phyloP scores from a whole-genome alignment of 2,113 vertebrate genomes.

The Tetrao urogallus region DNA sequence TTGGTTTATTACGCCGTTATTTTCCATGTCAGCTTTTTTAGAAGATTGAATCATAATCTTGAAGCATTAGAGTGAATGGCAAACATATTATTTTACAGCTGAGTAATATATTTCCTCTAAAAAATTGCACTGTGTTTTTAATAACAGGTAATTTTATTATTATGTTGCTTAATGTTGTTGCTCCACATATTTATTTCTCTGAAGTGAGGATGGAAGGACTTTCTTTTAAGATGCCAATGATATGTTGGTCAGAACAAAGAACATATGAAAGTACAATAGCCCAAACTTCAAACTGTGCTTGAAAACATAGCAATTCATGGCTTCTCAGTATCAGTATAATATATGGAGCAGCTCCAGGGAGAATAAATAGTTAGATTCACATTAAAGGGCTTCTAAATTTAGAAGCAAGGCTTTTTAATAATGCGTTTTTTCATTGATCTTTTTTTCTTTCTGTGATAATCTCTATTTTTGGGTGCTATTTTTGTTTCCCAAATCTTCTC shows the following conservation, averaged over 20 bases:
- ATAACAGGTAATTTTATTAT: slow-evolving; percentile 82
- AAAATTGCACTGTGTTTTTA: slow-evolving; percentile 76
- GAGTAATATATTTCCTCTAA: slow-evolving; percentile 74
- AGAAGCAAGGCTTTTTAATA: slow-evolving; percentile 31
- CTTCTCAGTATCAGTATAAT: slow-evolving; percentile 69
- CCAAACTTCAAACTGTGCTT: slow-evolving; percentile 48
- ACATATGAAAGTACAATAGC: slow-evolving; percentile 58
- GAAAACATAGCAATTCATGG: slow-evolving; percentile 64
- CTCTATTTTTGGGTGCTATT: slow-evolving; percentile 29
- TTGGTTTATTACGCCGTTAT: slow-evolving; percentile 83
- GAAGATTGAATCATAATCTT: slow-evolving; percentile 80
- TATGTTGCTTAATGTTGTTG: slow-evolving; percentile 74
- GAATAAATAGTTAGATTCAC: slow-evolving; percentile 55
- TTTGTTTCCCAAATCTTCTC: slow-evolving; percentile 45
- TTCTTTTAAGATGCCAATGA: slow-evolving; percentile 64
- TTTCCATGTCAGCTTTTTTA: slow-evolving; percentile 85
- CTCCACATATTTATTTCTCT: slow-evolving; percentile 72
- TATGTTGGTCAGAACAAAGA: slow-evolving; percentile 58
- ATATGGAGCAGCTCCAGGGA: slow-evolving; percentile 60
- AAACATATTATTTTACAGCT: slow-evolving; percentile 79
- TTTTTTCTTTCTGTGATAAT: slow-evolving; percentile 14
- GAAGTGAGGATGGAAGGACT: slow-evolving; percentile 36
- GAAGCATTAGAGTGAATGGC: slow-evolving; percentile 79
- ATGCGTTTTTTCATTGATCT: slow-evolving; percentile 30
- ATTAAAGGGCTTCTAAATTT: slow-evolving; percentile 43